Percentiles rank a stretch among this genome's conserved stretches.
phyloP scores from a whole-genome alignment of 2,888 invertebrate species.

The Lepas anatifera region DNA sequence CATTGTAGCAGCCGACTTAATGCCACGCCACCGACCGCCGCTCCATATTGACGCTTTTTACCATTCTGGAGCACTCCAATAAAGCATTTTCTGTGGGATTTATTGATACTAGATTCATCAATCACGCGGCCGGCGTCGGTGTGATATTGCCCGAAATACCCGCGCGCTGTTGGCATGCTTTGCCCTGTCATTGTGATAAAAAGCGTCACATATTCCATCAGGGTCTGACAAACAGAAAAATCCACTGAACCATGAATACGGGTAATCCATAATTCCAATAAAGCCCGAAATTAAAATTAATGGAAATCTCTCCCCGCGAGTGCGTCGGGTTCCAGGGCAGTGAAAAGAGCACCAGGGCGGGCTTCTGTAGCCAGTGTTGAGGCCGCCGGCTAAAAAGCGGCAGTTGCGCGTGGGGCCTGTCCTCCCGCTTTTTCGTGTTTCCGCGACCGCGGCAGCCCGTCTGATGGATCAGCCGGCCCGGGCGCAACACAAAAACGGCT shows the following conservation, averaged over 20 bases:
- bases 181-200: slow-evolving; percentile 12
- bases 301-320: slow-evolving; percentile 6
- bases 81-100: slow-evolving; percentile 6
- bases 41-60: slow-evolving; percentile 6
- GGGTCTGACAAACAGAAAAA: neutral
- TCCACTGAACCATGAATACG: slow-evolving; percentile 1
- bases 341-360: too few species aligned
- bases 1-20: neutral
- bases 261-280: slow-evolving; percentile 11
- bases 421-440: neutral
- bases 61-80: slow-evolving; percentile 10
- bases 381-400: neutral
- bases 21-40: neutral
- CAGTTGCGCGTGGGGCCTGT: too few species aligned
- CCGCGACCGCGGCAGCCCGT: neutral
- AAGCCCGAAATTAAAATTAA: slow-evolving; percentile 7
- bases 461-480: neutral
- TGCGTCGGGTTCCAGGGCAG: neutral
- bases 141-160: neutral
- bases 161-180: neutral
- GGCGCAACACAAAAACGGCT: neutral
- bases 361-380: too few species aligned
- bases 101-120: slow-evolving; percentile 7
- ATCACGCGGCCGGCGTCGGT: neutral
- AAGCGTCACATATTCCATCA: slow-evolving; percentile 11